These are phyloP conservation scores for Heterochromis multidens DNA, from an alignment of 2,113 vertebrate species.

Conservation along the genomic window DNA sequence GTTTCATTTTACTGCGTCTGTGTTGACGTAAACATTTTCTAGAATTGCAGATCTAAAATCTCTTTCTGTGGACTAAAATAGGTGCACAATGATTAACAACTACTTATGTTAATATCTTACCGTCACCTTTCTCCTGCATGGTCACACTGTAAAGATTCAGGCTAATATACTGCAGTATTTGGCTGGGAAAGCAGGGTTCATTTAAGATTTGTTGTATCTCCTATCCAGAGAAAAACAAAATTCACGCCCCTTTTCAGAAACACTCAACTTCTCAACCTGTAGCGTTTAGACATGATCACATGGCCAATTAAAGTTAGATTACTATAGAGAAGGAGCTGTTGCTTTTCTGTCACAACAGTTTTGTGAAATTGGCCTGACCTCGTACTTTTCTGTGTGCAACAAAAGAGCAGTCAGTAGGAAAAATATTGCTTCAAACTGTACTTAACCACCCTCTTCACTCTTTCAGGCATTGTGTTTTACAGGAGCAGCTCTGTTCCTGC, in stretches of 20 bases:
- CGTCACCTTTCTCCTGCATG: neutral
- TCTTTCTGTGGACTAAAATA: neutral
- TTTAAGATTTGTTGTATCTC: neutral
- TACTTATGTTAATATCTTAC: neutral
- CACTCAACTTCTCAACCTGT: neutral
- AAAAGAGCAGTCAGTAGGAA: neutral
- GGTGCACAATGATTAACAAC: neutral
- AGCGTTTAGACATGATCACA: neutral
- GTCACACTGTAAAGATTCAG: neutral
- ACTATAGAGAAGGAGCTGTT: neutral
- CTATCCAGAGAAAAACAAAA: neutral
- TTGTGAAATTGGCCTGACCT: neutral
- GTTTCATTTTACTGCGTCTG: neutral
- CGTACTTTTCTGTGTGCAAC: neutral
- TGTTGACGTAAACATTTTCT: neutral
- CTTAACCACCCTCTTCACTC: neutral
- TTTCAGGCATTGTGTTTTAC: neutral
- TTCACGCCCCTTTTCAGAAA: neutral
- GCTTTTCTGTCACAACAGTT: neutral
- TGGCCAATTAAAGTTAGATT: neutral
- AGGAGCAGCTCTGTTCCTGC: neutral
- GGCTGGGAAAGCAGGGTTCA: neutral
- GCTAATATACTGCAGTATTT: neutral
- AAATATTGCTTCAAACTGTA: neutral
- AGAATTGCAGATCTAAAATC: neutral